Percentiles rank a stretch among this genome's conserved stretches.
phyloP scores from a whole-genome alignment of 2,888 invertebrate genomes.

The Cheilosia vulpina region DNA sequence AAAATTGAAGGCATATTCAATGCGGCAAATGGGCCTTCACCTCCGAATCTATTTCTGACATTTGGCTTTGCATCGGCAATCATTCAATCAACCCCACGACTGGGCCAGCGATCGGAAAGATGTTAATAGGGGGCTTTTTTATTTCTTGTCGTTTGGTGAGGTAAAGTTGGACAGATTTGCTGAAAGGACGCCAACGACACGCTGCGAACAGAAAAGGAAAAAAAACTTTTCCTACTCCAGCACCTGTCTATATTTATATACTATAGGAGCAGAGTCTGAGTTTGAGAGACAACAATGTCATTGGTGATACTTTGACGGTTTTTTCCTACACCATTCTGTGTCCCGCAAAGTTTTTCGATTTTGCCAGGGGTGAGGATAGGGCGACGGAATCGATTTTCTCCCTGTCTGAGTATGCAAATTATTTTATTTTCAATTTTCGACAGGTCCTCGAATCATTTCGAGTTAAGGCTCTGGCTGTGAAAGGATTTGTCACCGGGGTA shows the following conservation, averaged over 20 bases:
- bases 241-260: constrained; percentile 55
- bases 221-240: constrained; percentile 36
- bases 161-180: constrained; percentile 63
- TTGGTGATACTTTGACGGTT: constrained; percentile 62
- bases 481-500: constrained; percentile 35
- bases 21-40: constrained; percentile 15
- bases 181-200: constrained; percentile 58
- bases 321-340: constrained; percentile 6
- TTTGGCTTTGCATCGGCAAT: constrained; percentile 7
- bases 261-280: constrained; percentile 37
- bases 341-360: constrained; percentile 65
- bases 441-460: constrained; percentile 59
- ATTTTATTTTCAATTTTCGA: constrained; percentile 75
- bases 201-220: constrained; percentile 19
- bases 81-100: constrained; percentile 32
- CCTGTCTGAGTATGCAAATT: constrained; percentile 75
- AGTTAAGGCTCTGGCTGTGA: constrained; percentile 23
- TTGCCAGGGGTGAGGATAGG: constrained; percentile 31
- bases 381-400: constrained; percentile 69
- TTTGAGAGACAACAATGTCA: constrained; percentile 70
- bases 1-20: not conserved
- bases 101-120: constrained; percentile 26
- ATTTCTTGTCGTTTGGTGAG: not conserved
- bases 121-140: constrained; percentile 28
- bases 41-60: constrained; percentile 40